Conservation (phyloP, 2,797 vertebrate genomes). For the Gastrophryne carolinensis region DNA sequence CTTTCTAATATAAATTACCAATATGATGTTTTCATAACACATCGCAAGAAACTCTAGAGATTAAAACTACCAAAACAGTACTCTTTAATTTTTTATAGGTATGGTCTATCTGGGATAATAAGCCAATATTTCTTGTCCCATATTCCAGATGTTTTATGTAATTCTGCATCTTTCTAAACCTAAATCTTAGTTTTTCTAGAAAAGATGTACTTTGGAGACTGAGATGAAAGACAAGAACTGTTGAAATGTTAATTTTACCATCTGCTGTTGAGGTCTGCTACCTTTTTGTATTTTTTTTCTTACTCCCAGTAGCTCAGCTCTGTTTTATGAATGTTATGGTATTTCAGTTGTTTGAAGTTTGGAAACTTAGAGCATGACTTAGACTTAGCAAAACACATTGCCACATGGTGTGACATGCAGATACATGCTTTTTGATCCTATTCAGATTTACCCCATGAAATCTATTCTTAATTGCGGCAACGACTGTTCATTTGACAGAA, state of each 20-base stretch:
- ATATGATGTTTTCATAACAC: conserved; percentile 96
- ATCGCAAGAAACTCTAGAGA: conserved; percentile 85
- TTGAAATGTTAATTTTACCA: conserved; percentile 99
- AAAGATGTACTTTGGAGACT: conserved; percentile 86
- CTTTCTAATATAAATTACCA: conserved; percentile 90
- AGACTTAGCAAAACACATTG: conserved; percentile 81
- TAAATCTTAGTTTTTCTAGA: conserved; percentile 79
- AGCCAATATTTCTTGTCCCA: conserved; percentile 91
- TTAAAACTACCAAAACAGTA: conserved; percentile 94
- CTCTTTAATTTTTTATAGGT: conserved; percentile 98
- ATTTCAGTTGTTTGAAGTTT: conserved; percentile 95
- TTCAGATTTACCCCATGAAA: conserved; percentile 46
- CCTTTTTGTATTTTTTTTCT: conserved; percentile 82
- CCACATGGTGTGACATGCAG: conserved; percentile 70
- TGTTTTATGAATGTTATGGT: conserved; percentile 95
- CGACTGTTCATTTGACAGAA: conserved; percentile 31
- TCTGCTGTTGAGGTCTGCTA: conserved; percentile 96
- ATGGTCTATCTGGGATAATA: conserved; percentile 92
- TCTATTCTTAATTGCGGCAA: conserved; percentile 46
- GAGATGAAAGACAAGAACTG: conserved; percentile 95
- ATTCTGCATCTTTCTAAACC: conserved; percentile 88
- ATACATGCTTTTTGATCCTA: conserved; percentile 62
- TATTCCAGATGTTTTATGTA: conserved; percentile 97
- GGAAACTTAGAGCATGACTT: conserved; percentile 78
- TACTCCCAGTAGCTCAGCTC: conserved; percentile 92